Evolutionary conservation across 2,113 vertebrate genomes (phyloP).

Genomic region (Salvator merianae): DNA sequence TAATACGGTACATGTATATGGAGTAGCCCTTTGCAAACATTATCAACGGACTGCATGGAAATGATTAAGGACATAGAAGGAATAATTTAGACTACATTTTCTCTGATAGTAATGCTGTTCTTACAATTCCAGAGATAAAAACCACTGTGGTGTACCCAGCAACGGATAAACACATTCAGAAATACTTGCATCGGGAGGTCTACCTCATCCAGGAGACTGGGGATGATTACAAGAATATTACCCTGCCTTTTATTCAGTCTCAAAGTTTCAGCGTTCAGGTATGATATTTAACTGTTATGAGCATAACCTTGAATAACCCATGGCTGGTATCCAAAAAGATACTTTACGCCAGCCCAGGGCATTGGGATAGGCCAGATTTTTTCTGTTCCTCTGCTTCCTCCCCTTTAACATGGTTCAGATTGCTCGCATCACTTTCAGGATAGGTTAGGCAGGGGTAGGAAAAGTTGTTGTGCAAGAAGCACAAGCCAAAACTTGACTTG

Average conservation of each 20-base stretch:
- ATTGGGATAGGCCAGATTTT: neutral
- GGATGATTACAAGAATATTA: conserved; percentile 83
- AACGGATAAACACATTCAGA: conserved; percentile 92
- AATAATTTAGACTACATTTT: fast-evolving
- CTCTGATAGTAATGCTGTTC: fast-evolving
- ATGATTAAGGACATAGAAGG: neutral
- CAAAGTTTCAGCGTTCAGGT: conserved; percentile 94
- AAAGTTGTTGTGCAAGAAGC: neutral
- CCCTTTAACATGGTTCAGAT: neutral
- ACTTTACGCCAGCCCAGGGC: no score
- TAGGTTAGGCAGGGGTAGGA: neutral
- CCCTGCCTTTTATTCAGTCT: conserved; percentile 84
- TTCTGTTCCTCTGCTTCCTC: neutral
- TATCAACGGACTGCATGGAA: neutral
- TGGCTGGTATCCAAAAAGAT: neutral
- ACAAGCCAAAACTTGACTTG: neutral
- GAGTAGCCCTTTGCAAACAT: fast-evolving
- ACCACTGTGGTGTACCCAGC: conserved; percentile 90
- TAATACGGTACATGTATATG: neutral
- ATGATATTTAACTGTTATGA: neutral
- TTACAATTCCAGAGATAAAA: conserved; percentile 86
- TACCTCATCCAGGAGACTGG: conserved; percentile 84
- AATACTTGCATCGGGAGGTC: conserved; percentile 85
- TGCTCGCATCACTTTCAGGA: neutral
- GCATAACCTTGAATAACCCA: neutral